A percentile compares a stretch with the other conserved stretches of the same genome.
phyloP scores from a whole-genome alignment of 2,797 vertebrate species.

The Schizopygopsis malacanthus region DNA sequence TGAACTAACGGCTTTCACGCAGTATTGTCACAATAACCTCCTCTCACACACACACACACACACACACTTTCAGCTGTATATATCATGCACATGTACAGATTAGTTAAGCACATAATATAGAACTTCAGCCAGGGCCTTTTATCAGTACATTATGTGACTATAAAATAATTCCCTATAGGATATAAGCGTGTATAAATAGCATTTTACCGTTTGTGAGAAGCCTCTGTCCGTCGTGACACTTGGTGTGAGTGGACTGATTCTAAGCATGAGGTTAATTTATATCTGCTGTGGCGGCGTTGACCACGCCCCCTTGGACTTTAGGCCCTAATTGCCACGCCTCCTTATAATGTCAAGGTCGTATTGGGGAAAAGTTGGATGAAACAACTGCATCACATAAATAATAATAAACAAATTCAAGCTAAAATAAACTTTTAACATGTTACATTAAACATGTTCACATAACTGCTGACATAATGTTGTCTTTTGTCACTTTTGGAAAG shows the following conservation, averaged over 20 bases:
- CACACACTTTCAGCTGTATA: no score
- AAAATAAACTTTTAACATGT: neutral
- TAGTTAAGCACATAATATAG: neutral
- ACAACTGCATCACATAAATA: constrained; percentile 5
- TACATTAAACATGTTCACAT: neutral
- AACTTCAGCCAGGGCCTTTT: neutral
- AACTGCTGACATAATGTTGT: neutral
- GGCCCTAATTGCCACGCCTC: constrained; percentile 62
- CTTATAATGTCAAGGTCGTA: constrained; percentile 80
- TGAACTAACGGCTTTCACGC: neutral
- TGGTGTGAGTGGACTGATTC: constrained; percentile 74
- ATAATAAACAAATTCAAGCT: neutral
- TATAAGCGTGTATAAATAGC: neutral
- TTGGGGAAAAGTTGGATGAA: constrained; percentile 16
- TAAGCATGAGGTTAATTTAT: constrained; percentile 68
- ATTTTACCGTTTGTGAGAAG: constrained; percentile 79
- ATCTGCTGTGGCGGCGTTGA: constrained; percentile 44
- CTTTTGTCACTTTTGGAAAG: neutral
- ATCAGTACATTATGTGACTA: neutral
- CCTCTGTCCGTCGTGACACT: constrained; percentile 71
- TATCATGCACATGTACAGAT: neutral
- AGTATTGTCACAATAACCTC: neutral
- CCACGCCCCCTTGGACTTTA: constrained; percentile 67
- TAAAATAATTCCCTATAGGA: neutral
- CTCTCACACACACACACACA: no score